Percentiles rank a stretch among this genome's conserved stretches.
These are phyloP conservation scores for Intellagama lesueurii DNA, from an alignment of 2,797 vertebrate species.

Conservation along the genomic window DNA sequence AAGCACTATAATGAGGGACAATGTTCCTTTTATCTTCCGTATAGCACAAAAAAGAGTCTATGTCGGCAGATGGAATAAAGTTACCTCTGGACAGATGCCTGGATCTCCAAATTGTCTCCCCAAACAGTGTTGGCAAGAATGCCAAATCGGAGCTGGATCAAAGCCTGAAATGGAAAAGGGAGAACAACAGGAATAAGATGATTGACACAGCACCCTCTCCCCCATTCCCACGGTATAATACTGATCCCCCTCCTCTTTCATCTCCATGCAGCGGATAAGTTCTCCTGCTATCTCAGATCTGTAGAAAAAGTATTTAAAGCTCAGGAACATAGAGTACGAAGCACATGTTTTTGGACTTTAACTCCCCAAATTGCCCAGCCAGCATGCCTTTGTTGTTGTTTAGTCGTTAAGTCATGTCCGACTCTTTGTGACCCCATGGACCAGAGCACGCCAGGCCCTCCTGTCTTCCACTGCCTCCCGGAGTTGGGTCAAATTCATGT, in stretches of 20 bases:
- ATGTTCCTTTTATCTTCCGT: background rate
- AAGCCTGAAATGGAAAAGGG: conserved; percentile 40
- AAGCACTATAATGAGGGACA: background rate
- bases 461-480: too few species aligned
- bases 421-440: too few species aligned
- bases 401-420: too few species aligned
- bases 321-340: too few species aligned
- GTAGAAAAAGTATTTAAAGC: too few species aligned
- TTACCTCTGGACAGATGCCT: conserved; percentile 56
- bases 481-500: too few species aligned
- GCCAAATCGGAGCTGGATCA: conserved; percentile 59
- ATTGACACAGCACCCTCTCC: background rate
- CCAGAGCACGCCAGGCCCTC: too few species aligned
- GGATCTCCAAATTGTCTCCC: conserved; percentile 45
- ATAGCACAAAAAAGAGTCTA: background rate
- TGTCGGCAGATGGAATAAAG: background rate
- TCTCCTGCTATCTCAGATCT: too few species aligned
- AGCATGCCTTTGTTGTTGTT: too few species aligned
- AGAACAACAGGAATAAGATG: background rate
- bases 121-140: conserved; percentile 51
- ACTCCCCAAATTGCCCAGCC: too few species aligned
- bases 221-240: too few species aligned
- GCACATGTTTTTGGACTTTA: too few species aligned
- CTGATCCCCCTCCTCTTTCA: background rate
- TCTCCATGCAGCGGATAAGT: background rate